These are phyloP conservation scores for Pimpla rufipes DNA, from an alignment of 2,888 invertebrate species.

Conservation along the genomic window DNA sequence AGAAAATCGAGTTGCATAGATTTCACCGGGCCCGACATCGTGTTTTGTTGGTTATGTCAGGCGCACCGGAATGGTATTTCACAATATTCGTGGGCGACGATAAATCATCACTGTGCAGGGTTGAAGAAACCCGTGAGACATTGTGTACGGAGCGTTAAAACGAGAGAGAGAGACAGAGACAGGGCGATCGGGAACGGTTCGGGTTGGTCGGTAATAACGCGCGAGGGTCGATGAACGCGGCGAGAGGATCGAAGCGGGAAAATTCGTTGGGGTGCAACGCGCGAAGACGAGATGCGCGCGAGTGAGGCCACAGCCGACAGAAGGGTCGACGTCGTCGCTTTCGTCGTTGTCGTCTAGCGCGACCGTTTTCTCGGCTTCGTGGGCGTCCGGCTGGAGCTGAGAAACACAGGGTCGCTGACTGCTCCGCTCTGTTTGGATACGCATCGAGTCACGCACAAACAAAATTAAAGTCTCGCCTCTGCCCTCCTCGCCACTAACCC, in stretches of 20 bases:
- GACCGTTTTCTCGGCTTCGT: not conserved
- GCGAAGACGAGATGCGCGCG: no score
- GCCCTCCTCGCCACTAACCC: no score
- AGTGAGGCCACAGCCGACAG: no score
- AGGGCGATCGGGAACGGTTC: not conserved
- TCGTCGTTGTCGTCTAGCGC: not conserved
- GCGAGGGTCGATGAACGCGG: not conserved
- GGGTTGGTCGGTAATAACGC: not conserved
- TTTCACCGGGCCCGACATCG: constrained; percentile 70
- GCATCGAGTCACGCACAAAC: constrained; percentile 3
- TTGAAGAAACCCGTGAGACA: not conserved
- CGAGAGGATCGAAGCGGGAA: not conserved
- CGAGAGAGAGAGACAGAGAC: no score
- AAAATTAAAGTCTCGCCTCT: not conserved
- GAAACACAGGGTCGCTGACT: constrained; percentile 3
- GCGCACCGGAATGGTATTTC: not conserved
- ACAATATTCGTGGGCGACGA: not conserved
- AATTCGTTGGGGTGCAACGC: constrained; percentile 6
- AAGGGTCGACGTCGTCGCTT: no score
- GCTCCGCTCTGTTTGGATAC: constrained; percentile 3
- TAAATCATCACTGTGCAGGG: not conserved
- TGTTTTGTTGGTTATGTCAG: constrained; percentile 63
- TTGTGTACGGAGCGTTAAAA: not conserved
- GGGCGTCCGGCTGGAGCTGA: not conserved
- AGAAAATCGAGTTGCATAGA: constrained; percentile 70